A percentile compares a stretch with the other conserved stretches of the same genome.
These are phyloP conservation scores for Tragopan temminckii DNA, from an alignment of 2,797 vertebrate genomes.

Conservation along the genomic window DNA sequence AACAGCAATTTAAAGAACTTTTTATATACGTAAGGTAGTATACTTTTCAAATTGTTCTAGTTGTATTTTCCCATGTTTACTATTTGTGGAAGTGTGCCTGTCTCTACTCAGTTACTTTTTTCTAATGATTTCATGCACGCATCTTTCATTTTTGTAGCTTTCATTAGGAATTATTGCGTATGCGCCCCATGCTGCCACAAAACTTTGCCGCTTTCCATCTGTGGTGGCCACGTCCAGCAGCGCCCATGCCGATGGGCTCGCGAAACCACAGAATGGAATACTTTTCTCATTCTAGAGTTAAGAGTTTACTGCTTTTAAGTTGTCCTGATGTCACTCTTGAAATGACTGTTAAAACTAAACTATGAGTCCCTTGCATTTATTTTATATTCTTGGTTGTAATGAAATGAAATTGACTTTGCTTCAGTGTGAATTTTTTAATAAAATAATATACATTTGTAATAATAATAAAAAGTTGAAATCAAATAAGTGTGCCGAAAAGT, in stretches of 20 bases:
- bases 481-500: not conserved
- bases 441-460: conserved; percentile 76
- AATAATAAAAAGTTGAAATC: conserved; percentile 75
- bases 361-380: conserved; percentile 89
- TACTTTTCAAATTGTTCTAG: conserved; percentile 81
- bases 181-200: conserved; percentile 34
- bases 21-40: conserved; percentile 85
- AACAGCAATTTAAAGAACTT: conserved; percentile 84
- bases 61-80: conserved; percentile 82
- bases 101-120: conserved; percentile 76
- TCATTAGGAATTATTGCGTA: conserved; percentile 47
- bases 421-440: conserved; percentile 78
- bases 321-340: conserved; percentile 86
- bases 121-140: conserved; percentile 79
- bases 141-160: conserved; percentile 66
- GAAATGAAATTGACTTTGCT: conserved; percentile 89
- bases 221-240: not conserved
- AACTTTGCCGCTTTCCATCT: conserved; percentile 4
- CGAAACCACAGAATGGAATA: conserved; percentile 55
- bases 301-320: conserved; percentile 84
- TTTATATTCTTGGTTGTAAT: conserved; percentile 96
- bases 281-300: conserved; percentile 73
- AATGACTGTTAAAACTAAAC: conserved; percentile 92
- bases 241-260: conserved; percentile 1
- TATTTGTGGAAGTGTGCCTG: conserved; percentile 85